phyloP scores from a whole-genome alignment of 2,797 vertebrate species.

The Spinus pinus region DNA sequence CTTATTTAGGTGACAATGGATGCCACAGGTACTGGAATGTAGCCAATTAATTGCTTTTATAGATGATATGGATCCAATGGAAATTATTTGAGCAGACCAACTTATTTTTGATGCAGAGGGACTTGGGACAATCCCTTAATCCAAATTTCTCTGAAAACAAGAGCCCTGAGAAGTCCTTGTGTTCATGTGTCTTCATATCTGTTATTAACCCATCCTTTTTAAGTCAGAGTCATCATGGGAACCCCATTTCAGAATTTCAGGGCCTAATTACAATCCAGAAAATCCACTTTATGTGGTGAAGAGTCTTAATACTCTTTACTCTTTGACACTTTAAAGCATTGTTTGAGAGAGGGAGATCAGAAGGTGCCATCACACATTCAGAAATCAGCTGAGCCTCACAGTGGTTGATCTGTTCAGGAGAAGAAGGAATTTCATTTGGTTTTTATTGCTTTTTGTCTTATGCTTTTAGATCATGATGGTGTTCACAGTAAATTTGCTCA shows the following conservation, averaged over 20 bases:
- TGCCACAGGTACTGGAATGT: background rate
- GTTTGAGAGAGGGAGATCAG: background rate
- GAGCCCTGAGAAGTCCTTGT: background rate
- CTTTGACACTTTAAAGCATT: background rate
- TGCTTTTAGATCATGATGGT: rapidly evolving
- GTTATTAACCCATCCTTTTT: background rate
- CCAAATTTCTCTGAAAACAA: background rate
- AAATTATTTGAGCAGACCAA: background rate
- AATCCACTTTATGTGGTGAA: background rate
- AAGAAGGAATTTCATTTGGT: background rate
- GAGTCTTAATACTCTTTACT: background rate
- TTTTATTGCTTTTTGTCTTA: background rate
- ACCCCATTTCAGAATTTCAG: background rate
- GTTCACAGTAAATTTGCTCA: background rate
- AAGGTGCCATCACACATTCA: background rate
- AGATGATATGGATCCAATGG: too few relatives aligned
- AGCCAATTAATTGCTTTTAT: background rate
- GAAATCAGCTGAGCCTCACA: background rate
- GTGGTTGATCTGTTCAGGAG: background rate
- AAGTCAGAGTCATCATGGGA: background rate
- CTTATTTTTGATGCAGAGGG: background rate
- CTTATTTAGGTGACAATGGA: background rate
- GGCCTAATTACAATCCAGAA: background rate
- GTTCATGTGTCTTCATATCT: background rate
- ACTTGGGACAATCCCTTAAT: background rate